Base-by-base conservation (phyloP, 1,140 invertebrate genomes). In the Temnothorax nylanderi region DNA sequence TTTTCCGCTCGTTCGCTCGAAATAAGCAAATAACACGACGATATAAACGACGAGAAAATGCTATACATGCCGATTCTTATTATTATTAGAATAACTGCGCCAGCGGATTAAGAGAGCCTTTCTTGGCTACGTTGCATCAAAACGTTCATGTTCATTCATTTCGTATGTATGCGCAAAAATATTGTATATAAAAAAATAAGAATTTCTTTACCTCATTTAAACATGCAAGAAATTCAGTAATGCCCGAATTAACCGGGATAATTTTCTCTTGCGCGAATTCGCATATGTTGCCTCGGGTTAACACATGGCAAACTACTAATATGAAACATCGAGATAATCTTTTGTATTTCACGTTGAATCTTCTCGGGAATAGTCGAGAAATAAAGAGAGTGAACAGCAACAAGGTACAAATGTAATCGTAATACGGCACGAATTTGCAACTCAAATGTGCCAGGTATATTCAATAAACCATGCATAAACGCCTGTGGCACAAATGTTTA, bases 401-500 rank as follows among this genome's bases (percentile, higher is more conserved):
- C 26, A 6, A 44, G 8, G 32, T 69, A 26, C 26, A 26, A 74
- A 74, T 67, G 41, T 10, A 13, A 56, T 69, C 21, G 34, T 26
- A 26, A 10, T 41, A 41, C 10, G 6, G 85, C 87, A 26, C 26
- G 26, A 89, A 93, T 92, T 93, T 90, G 89, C 90, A 58, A 72
- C 84, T 71, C 32, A 76, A 89, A 90, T 85, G 80, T 60, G 80
- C 87, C 87, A 21, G 3, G 11, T 91, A 85, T 74, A 87, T 89
- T 91, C 86, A 77, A 80, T 67, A 47, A 47, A 21, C 26, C 71
- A 74, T 26, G 77, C 60, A 69, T 62, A 87, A 85, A 82, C 77
- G 88, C 74, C 85, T 90, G 92, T 89, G 87, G 85, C 87, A 85
- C 86, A 88, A 91, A 88, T 81, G 80, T 90, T 85, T 87, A 84